phyloP scores from a whole-genome alignment of 1,140 invertebrate genomes.

The Oedothorax gibbosus region DNA sequence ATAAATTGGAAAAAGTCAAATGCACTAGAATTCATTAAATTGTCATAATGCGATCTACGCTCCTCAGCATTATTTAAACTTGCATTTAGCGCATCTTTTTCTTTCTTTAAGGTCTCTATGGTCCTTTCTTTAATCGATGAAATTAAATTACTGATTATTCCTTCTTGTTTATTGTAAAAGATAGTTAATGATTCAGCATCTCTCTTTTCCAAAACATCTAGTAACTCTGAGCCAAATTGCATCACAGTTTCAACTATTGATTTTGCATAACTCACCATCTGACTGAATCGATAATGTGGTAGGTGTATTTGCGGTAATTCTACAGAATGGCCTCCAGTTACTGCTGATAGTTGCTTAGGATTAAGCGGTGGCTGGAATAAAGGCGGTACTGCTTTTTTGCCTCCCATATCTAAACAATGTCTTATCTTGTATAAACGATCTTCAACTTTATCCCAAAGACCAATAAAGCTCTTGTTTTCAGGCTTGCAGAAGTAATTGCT shows the following conservation, averaged over 20 bases:
- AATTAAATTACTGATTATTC: conserved; percentile 1
- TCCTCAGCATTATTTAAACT: conserved; percentile 8
- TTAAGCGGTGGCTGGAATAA: conserved; percentile 7
- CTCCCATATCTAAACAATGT: conserved; percentile 4
- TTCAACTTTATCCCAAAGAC: conserved; percentile 8
- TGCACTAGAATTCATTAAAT: not conserved
- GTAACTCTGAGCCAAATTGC: conserved; percentile 7
- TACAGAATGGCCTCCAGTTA: conserved; percentile 7
- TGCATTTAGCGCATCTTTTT: not conserved
- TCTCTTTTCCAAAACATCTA: conserved; percentile 5
- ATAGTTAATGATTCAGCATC: not conserved
- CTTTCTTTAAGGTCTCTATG: not conserved
- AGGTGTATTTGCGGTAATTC: conserved; percentile 8
- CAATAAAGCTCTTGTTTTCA: conserved; percentile 8
- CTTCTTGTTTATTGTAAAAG: not conserved
- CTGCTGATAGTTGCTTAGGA: conserved; percentile 7
- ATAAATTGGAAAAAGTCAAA: no score
- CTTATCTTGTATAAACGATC: conserved; percentile 8
- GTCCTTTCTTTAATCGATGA: not conserved
- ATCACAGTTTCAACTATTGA: conserved; percentile 8
- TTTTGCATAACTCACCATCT: conserved; percentile 8
- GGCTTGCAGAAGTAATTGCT: conserved; percentile 2
- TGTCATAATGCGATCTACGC: conserved; percentile 1
- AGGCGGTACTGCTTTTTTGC: conserved; percentile 7
- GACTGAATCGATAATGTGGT: conserved; percentile 8